These are phyloP conservation scores for Poliocrania exsul DNA, from an alignment of 2,797 vertebrate genomes.

Conservation along the genomic window DNA sequence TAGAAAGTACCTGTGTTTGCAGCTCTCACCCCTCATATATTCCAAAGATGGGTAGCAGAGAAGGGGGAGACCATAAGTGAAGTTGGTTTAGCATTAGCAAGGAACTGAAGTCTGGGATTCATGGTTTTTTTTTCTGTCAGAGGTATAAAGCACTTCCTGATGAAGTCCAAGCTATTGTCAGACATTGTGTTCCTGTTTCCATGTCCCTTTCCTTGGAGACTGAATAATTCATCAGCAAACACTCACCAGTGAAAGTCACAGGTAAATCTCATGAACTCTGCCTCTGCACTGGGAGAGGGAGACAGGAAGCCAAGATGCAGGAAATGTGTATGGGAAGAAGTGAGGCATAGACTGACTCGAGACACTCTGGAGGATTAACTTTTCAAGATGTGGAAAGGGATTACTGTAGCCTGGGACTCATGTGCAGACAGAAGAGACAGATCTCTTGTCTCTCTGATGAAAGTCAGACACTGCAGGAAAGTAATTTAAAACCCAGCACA, in stretches of 20 bases:
- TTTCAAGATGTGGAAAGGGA: background rate
- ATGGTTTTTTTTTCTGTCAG: background rate
- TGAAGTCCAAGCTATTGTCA: background rate
- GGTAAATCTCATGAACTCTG: background rate
- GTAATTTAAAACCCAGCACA: background rate
- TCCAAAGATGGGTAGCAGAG: background rate
- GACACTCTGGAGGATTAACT: background rate
- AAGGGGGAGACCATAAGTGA: background rate
- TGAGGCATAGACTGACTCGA: background rate
- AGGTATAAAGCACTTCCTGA: background rate
- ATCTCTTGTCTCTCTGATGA: background rate
- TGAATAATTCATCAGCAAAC: slow-evolving; percentile 9
- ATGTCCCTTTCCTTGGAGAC: background rate
- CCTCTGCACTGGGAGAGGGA: background rate
- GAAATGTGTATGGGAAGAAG: background rate
- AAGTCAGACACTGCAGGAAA: background rate
- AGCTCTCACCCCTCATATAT: background rate
- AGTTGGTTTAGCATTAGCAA: background rate
- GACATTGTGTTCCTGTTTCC: background rate
- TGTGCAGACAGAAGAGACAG: background rate
- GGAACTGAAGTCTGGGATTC: background rate
- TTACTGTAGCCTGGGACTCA: background rate
- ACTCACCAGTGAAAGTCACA: background rate
- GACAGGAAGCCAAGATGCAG: background rate
- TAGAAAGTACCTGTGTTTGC: background rate